These are phyloP conservation scores for Rutilus rutilus DNA, from an alignment of 2,113 vertebrate genomes.

Conservation along the genomic window DNA sequence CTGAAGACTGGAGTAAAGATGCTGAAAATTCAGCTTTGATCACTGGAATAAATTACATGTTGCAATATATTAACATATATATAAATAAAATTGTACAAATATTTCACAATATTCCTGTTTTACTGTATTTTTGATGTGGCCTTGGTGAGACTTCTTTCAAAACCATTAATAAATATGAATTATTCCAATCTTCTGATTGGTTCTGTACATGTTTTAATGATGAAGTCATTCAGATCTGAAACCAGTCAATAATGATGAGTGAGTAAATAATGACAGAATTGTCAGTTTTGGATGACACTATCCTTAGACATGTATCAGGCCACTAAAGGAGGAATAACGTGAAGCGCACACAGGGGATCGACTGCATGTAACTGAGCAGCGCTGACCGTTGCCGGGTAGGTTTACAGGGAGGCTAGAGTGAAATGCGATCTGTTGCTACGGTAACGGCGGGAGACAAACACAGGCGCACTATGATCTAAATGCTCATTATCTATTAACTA, in stretches of 20 bases:
- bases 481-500: background rate
- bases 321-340: background rate
- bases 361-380: background rate
- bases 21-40: too few species aligned
- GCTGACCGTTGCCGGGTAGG: background rate
- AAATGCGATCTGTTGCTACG: background rate
- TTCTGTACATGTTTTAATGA: background rate
- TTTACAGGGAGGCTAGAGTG: background rate
- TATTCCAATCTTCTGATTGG: background rate
- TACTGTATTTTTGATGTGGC: background rate
- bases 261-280: background rate
- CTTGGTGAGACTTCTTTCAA: background rate
- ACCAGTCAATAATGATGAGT: background rate
- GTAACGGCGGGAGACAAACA: background rate
- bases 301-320: background rate
- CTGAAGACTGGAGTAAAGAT: too few species aligned
- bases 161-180: too few species aligned
- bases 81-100: background rate
- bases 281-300: background rate
- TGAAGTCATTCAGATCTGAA: too few species aligned
- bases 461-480: background rate
- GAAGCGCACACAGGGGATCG: background rate
- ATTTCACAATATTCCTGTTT: background rate
- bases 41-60: background rate
- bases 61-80: too few species aligned